These are phyloP conservation scores for Drosophila navojoa DNA, from an alignment of 1,140 invertebrate species.

Conservation along the genomic window DNA sequence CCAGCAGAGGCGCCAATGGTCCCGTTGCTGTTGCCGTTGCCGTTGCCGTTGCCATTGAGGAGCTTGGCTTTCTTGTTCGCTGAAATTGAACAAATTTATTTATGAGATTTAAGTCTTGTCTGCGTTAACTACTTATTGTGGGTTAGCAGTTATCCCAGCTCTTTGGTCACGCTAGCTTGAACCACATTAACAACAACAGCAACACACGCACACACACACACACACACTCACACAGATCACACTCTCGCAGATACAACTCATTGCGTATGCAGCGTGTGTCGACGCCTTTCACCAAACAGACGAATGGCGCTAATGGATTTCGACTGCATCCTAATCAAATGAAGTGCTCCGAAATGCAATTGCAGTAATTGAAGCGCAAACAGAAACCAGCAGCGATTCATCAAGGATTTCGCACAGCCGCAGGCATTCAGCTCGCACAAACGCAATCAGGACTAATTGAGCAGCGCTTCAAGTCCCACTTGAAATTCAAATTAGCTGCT, in stretches of 20 bases:
- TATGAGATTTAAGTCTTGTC: constrained; percentile 48
- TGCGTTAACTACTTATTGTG: constrained; percentile 55
- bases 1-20: constrained; percentile 16
- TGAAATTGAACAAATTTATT: constrained; percentile 83
- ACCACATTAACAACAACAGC: constrained; percentile 16
- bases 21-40: constrained; percentile 26
- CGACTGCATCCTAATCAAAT: constrained; percentile 21
- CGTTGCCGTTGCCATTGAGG: constrained; percentile 59
- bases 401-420: not conserved
- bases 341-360: constrained; percentile 13
- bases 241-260: constrained; percentile 20
- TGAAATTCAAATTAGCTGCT: no score
- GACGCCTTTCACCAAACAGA: constrained; percentile 69
- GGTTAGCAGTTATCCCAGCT: constrained; percentile 66
- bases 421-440: not conserved
- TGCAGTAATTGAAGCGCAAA: not conserved
- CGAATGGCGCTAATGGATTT: constrained; percentile 46
- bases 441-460: not conserved
- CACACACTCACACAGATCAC: not conserved
- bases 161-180: constrained; percentile 70
- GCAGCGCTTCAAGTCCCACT: no score
- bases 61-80: constrained; percentile 84
- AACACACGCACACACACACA: not conserved
- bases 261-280: constrained; percentile 62
- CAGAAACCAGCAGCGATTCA: not conserved